Base-by-base conservation (phyloP, 2,888 invertebrate genomes). In the Dyspetes luteomarginatus region DNA sequence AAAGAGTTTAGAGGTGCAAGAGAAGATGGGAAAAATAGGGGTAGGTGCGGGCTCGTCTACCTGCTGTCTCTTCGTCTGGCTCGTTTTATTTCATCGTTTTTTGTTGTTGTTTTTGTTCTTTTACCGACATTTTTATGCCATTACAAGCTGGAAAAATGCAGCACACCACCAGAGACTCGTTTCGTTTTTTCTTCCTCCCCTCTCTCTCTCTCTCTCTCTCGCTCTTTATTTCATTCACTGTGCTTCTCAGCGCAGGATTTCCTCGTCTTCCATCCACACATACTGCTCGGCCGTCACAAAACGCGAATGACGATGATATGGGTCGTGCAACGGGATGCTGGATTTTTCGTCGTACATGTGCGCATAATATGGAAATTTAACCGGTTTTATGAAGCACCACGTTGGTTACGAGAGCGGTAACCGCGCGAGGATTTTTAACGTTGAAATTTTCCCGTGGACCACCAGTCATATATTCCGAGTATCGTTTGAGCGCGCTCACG, bases 11-110 rank as follows among this genome's bases (percentile, higher is more conserved):
- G 36, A 52, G 48, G 36, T n/a, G 72, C 24, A 69, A 68, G 68
- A 50, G 41, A 36, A 73, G 68, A 77, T 56, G 73, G n/a, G 56
- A 71, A 72, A 77, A 77, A 81, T 77, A 77, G 68, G 77, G 81
- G 72, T 56, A 56, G 60, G 78, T 67, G 55, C 36, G 71, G 62
- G 52, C 52, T 76, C 78, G 73, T 76, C 80, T 65, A 80, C 71
- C 71, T 17, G 67, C 67, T 80, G 79, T 80, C 79, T 80, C 71
- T 56, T 81, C 56, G 72, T 55, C 28, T 26, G 65, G 55, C 56
- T 22, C 72, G 56, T 73, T 81, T 81, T 80, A 76, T 81, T 81
- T 68, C 68, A 50, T 30, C 55, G 15, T 64, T 69, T 69, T 69
- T 74, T 48, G n/a, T 24, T 56, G 55, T 30, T 58, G 15, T 15